Evolutionary conservation across 2,113 vertebrate genomes (phyloP), one percentile per base, ranked within the genome.

Genomic region (Piaya cayana): DNA sequence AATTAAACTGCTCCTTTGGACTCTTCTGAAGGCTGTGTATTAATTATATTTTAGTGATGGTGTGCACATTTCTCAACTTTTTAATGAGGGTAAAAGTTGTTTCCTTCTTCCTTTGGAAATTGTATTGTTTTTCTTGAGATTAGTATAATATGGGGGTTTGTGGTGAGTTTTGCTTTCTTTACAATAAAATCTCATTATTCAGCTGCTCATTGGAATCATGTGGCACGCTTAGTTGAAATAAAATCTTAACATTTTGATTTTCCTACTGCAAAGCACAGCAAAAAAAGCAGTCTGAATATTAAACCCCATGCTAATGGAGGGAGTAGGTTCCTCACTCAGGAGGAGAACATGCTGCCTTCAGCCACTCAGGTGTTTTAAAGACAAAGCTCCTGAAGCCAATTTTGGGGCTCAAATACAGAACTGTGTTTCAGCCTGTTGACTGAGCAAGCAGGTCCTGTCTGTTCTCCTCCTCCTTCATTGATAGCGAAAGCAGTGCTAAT

Each of bases 1-100:
- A 97, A 96, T 97, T 95, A 95, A 97, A 96, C 93, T 95, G 82
- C 82, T 93, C 92, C 91, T 94, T 90, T 88, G 94, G 95, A 93
- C 94, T 95, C 64, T 88, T 88, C 88, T 88, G 77, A 94, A 96
- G 82, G 18, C 91, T 83, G 52, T 81, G 68, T 77, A 94, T 94
- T 96, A 96, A 96, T 95, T 96, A 88, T 90, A 67, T 86, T 95
- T 93, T 90, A 88, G 76, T 83, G 60, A 69, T 83, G 52, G 58
- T 94, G 27, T 77, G 76, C 72, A 52, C 42, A 86, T 88, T 94
- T 95, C 94, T 94, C 91, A 86, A 60, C 52, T 96, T 94, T 81
- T 90, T 86, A 83, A 88, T 83, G 72, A 94, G 56, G 37, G 64
- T 93, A 52, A 63, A 90, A 92, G 60, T 96, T 93, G 82, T 90